Evolutionary conservation across 2,797 vertebrate genomes (phyloP).

Genomic region (Morus bassanus): DNA sequence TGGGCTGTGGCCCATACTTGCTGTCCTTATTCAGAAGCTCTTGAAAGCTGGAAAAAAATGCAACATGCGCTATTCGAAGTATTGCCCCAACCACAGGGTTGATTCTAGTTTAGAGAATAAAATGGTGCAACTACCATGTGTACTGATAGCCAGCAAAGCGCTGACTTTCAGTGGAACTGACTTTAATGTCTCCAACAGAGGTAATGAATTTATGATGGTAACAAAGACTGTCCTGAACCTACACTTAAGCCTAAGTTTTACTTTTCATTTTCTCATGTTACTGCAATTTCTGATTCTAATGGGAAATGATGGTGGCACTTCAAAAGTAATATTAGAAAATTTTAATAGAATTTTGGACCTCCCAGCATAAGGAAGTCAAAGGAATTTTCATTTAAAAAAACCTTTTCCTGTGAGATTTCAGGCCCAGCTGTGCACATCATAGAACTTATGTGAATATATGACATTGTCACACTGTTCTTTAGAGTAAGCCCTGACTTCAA

Average conservation of each 20-base stretch:
- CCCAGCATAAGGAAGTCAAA: background rate
- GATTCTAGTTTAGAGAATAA: background rate
- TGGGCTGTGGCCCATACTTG: background rate
- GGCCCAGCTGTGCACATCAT: background rate
- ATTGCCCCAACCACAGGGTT: background rate
- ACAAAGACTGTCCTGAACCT: conserved; percentile 4
- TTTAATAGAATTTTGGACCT: background rate
- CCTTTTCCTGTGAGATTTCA: background rate
- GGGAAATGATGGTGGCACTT: background rate
- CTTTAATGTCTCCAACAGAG: background rate
- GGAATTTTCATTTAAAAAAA: background rate
- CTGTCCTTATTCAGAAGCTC: background rate
- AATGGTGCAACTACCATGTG: background rate
- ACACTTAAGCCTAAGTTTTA: background rate
- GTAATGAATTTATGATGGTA: background rate
- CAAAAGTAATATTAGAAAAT: background rate
- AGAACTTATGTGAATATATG: background rate
- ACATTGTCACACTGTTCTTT: background rate
- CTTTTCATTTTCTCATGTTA: conserved; percentile 1
- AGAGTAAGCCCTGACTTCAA: background rate
- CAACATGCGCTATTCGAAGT: background rate
- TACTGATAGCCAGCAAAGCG: background rate
- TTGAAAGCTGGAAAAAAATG: background rate
- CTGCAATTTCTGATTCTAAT: background rate
- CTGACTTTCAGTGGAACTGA: background rate